Conservation (phyloP, 2,113 vertebrate genomes). For the Rhynchomys soricoides region DNA sequence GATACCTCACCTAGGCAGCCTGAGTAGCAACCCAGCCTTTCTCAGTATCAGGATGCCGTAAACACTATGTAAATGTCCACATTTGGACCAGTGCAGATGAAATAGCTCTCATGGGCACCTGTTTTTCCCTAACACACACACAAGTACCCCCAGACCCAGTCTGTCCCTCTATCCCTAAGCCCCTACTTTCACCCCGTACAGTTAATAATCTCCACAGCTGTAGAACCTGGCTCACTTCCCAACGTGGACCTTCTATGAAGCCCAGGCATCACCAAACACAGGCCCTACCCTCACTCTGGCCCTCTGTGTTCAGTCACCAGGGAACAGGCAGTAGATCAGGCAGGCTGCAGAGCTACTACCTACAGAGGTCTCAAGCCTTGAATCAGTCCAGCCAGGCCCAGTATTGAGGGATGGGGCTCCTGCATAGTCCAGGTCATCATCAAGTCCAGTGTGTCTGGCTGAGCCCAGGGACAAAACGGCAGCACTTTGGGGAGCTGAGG, state of each 20-base stretch:
- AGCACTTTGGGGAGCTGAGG: background rate
- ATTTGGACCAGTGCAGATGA: too few species aligned
- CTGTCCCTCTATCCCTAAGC: background rate
- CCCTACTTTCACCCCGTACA: too few species aligned
- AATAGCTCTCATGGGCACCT: too few species aligned
- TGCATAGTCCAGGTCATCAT: rapidly evolving
- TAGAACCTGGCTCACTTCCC: background rate
- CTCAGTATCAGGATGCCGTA: too few species aligned
- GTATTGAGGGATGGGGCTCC: background rate
- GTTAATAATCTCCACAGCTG: background rate
- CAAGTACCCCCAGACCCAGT: background rate
- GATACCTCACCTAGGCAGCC: background rate
- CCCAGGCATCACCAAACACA: too few species aligned
- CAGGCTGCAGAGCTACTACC: background rate
- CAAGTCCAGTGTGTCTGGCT: background rate
- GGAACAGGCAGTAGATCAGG: background rate
- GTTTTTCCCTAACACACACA: background rate
- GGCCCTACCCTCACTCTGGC: background rate
- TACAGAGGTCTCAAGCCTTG: background rate
- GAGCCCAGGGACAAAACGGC: background rate
- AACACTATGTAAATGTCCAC: too few species aligned
- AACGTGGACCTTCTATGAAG: background rate
- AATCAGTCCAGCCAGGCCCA: background rate
- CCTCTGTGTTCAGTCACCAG: background rate
- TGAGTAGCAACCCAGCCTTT: too few species aligned